Base-by-base conservation (phyloP, 2,113 vertebrate genomes). In the Chitala chitala region DNA sequence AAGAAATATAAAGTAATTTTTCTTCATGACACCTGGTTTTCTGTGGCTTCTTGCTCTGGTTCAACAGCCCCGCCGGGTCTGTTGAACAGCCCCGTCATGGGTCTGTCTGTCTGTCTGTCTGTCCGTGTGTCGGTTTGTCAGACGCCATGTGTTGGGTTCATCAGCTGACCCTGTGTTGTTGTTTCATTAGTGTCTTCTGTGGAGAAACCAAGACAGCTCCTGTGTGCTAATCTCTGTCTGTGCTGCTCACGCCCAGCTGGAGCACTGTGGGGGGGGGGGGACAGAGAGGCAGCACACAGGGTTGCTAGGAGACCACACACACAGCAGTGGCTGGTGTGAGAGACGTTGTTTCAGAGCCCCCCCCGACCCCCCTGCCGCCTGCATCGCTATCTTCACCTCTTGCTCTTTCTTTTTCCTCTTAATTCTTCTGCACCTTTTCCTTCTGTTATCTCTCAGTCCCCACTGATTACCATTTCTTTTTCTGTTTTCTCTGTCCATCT, bases 231-330 rank as follows among this genome's bases (percentile, higher is more conserved):
- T 26, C 38, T 66, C 38, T 46, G 40, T 40, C 40, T 24, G 20
- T 66, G 20, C 40, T 24, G 12, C 40, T 46, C 64, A 24, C 36
- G 64, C 64, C 40, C 64, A 66, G 70, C 70, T 55, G 33, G 51
- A 71, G 31, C n/a, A 71, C 69, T 17, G n/a, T 31, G 69, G 36
- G 69, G 50, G 50, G 50, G 44, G 53, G 36, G 70, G 58, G 54
- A 72, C 70, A 1, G 70, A 58, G 70, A 72, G 54, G 54, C 51
- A 58, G 70, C 22, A 38, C 40, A 54, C 53, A 42, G 54, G 54
- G 70, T 72, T 72, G 70, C 70, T 72, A 72, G 70, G 70, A 56
- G 54, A 72, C 70, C 70, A 59, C 54, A 72, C 70, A 72, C 70
- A 58, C 70, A 72, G 54, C 70, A 72, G 70, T 54, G 70, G 54